A percentile compares a stretch with the other conserved stretches of the same genome.
Evolutionary conservation across 1,140 invertebrate genomes (phyloP).

Genomic region (Sarcophaga bullata): DNA sequence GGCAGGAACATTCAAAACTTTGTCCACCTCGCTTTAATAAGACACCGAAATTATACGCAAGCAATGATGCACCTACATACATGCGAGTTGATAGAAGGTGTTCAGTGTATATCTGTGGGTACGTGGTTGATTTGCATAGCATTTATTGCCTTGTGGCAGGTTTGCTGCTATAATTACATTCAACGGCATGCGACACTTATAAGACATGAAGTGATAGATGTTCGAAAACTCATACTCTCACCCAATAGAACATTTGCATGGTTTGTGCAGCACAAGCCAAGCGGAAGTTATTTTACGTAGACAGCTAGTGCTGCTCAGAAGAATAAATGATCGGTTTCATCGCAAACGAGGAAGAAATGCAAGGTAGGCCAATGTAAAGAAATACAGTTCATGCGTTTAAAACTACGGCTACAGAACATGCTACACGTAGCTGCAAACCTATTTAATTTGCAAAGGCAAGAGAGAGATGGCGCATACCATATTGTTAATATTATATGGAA

Average conservation of each 20-base stretch:
- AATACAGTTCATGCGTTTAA: background rate
- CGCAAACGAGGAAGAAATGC: too few species aligned
- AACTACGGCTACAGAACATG: too few species aligned
- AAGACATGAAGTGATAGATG: background rate
- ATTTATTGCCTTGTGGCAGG: slow-evolving; percentile 23
- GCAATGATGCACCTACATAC: background rate
- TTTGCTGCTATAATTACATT: slow-evolving; percentile 35
- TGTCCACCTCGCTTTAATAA: slow-evolving; percentile 21
- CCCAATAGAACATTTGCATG: background rate
- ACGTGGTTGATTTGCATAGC: background rate
- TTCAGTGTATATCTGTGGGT: too few species aligned
- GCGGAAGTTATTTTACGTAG: too few species aligned
- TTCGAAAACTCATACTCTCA: background rate
- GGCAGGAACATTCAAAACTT: background rate
- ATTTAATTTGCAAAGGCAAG: too few species aligned
- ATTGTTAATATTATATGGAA: too few species aligned
- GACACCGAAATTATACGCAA: slow-evolving; percentile 8
- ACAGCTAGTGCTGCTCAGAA: too few species aligned
- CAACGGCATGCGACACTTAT: slow-evolving; percentile 10
- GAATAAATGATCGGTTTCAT: too few species aligned
- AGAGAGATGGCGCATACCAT: too few species aligned
- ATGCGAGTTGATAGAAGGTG: background rate
- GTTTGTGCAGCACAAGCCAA: too few species aligned
- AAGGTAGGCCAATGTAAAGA: background rate
- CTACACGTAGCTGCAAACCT: too few species aligned